Evolutionary conservation across 2,113 vertebrate genomes (phyloP).

Genomic region (Cygnus buccinator): DNA sequence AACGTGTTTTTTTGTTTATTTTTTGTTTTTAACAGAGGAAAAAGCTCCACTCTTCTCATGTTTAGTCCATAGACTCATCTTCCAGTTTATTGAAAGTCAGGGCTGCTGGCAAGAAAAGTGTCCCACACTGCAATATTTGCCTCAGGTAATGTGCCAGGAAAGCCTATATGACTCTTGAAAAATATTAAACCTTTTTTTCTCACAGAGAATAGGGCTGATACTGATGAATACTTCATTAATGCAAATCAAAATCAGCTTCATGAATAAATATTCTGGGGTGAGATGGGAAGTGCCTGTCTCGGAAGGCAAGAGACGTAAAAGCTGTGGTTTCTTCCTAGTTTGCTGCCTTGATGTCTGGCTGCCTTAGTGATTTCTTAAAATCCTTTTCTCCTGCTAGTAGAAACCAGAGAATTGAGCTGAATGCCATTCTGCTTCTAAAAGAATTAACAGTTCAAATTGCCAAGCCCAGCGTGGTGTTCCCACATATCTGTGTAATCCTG

Average conservation of each 20-base stretch:
- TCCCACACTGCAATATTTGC: constrained; percentile 63
- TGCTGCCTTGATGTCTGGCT: not conserved
- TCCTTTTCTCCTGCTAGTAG: not conserved
- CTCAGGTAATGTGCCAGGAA: constrained; percentile 71
- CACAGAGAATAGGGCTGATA: not conserved
- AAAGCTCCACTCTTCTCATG: constrained; percentile 74
- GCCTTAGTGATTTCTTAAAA: not conserved
- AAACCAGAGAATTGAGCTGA: not conserved
- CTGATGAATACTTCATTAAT: not conserved
- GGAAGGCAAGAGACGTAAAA: constrained; percentile 3
- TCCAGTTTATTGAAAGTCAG: constrained; percentile 73
- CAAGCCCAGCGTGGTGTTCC: not conserved
- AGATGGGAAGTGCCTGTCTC: not conserved
- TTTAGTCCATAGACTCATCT: constrained; percentile 80
- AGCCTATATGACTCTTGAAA: not conserved
- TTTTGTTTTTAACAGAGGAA: constrained; percentile 65
- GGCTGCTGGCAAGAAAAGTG: constrained; percentile 73
- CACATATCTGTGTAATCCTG: accelerated
- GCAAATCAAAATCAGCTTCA: not conserved
- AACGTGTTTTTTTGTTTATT: not conserved
- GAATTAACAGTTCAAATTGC: not conserved
- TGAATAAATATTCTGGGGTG: not conserved
- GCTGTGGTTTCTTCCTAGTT: not conserved
- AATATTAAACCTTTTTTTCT: not conserved
- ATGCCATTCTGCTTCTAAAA: not conserved